Evolutionary conservation across 2,888 invertebrate species (phyloP), one percentile per base, ranked within the genome.

Genomic region (Neoaliturus tenellus): DNA sequence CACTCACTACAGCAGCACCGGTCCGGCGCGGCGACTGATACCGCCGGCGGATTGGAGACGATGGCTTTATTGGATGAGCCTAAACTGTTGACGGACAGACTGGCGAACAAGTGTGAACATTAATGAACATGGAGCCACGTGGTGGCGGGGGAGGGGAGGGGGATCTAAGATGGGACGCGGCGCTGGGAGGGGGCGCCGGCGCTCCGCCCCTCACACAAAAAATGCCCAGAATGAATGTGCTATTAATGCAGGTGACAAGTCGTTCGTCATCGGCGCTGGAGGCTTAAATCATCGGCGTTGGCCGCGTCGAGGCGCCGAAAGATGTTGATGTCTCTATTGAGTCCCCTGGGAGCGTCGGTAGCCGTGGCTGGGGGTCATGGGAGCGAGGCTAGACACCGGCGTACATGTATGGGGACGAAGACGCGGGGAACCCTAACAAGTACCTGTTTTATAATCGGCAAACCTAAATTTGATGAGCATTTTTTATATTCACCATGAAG

Each of bases 211-310:
- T 12, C 44, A 28, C 2, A 20, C 8, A 55, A 75, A 75, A 25
- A n/a, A n/a, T n/a, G 1, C 4, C 75, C 10, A 55, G 55, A 20
- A 78, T 44, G 78, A 31, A 78, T 78, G 78, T 55, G 78, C 78
- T 78, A 78, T 78, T 78, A 78, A 55, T 55, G 78, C 78, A 78
- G 78, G 78, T 78, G 78, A 78, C 78, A 31, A 51, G 55, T 28
- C 48, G 28, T 78, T 31, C 48, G 55, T 78, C 78, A 55, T 31
- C 6, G 20, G 55, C 20, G 44, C 4, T 6, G 44, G 28, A 78
- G 78, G 14, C 31, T 17, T 78, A 55, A 10, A 51, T 78, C 78
- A 78, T 51, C 67, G 73, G 31, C 48, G 12, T 4, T 4, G n/a
- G 28, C n/a, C 3, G 62, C 31, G 51, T 23, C 51, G 51, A 44